Evolutionary conservation across 1,140 invertebrate genomes (phyloP).

Genomic region (Eupeodes corollae): DNA sequence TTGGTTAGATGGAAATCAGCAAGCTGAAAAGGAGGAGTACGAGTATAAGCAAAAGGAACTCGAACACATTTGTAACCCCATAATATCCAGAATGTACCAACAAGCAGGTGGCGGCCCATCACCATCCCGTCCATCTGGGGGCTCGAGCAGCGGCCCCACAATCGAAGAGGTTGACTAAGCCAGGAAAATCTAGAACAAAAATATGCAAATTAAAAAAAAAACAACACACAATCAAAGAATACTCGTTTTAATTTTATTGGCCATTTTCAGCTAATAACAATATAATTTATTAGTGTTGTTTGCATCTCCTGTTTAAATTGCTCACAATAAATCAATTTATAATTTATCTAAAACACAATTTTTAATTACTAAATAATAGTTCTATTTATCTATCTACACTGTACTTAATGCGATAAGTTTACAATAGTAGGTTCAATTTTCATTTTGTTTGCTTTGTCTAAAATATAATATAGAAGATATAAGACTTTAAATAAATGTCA

Average conservation of each 20-base stretch:
- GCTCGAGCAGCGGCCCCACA: constrained; percentile 64
- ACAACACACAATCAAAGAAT: no score
- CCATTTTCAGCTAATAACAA: no score
- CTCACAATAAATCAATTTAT: neutral
- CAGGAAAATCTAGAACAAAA: neutral
- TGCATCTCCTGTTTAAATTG: neutral
- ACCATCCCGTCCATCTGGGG: constrained; percentile 39
- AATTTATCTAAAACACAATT: neutral
- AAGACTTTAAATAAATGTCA: no score
- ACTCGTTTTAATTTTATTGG: no score
- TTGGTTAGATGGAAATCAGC: constrained; percentile 91
- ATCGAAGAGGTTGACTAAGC: constrained; percentile 91
- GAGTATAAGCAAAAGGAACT: constrained; percentile 84
- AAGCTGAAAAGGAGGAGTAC: constrained; percentile 84
- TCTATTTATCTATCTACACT: no score
- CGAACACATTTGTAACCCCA: constrained; percentile 71
- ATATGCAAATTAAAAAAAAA: neutral
- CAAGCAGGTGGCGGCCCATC: constrained; percentile 44
- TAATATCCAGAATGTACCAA: constrained; percentile 73
- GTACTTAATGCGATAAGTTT: no score
- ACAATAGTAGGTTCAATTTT: no score
- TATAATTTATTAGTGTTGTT: neutral
- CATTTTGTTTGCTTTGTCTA: no score
- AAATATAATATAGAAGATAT: no score
- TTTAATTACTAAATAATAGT: no score